Evolutionary conservation across 53 echinoderm and acorn worm genomes (phyloP), one percentile per base, ranked within the genome.

Genomic region (Henricia sp.): DNA sequence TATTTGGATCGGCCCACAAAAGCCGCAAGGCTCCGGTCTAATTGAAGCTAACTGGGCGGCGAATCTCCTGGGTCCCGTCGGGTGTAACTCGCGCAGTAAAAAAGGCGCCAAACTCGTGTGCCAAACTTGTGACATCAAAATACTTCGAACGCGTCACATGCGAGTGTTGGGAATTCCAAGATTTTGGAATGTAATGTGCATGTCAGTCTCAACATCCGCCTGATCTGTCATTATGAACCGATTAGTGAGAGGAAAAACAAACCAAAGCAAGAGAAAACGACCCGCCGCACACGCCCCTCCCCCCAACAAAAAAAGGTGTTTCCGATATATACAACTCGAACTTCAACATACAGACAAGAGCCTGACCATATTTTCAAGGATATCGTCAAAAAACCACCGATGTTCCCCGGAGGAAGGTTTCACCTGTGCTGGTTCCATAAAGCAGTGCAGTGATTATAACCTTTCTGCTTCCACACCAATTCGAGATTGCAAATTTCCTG

Each of bases 41-140:
- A 46, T 63, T 48, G 34, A 62, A 34, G 63, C 32, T 50, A 63
- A 80, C 63, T 46, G 80, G 21, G 64, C 80, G 80, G n/a, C 80
- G 46, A 80, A 63, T 64, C 80, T 80, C 80, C n/a, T 32, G 80
- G 80, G 80, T 37, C 17, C 63, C 62, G 42, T 80, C 44, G 28
- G 16, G 32, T 38, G 40, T 16, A 57, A 57, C 30, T 12, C 39
- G 16, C 26, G 76, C 59, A 76, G 58, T 76, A 58, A 76, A 76
- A 76, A 58, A 27, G 76, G 76, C 76, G 76, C 76, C 76, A 57
- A 58, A 57, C 13, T 27, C 29, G 39, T 59, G 27, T 57, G 76
- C 39, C 58, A 55, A 74, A 13, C 29, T 14, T 10, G 48, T 46
- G 8, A 14, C 8, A 46, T 46, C 14, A 8, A 14, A 8, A 46